Evolutionary conservation across 2,888 invertebrate genomes (phyloP).

Genomic region (Drosophila percnosoma): DNA sequence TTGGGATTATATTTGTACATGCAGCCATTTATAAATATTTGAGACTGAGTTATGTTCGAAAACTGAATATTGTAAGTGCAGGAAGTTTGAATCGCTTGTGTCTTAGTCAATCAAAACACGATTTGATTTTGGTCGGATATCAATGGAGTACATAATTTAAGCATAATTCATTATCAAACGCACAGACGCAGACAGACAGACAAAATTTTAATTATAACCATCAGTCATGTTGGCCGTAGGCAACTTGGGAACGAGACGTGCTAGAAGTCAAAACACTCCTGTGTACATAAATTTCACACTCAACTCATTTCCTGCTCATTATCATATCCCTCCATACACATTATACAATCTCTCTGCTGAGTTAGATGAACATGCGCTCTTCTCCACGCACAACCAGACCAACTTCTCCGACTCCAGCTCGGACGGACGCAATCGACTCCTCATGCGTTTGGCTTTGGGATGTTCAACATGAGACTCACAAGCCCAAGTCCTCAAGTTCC

Average conservation of each 20-base stretch:
- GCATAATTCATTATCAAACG: slow-evolving; percentile 47
- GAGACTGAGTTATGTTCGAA: slow-evolving; percentile 38
- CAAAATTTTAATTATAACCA: slow-evolving; percentile 69
- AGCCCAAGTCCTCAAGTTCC: slow-evolving; percentile 12
- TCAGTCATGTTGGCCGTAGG: slow-evolving; percentile 63
- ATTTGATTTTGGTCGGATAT: slow-evolving; percentile 45
- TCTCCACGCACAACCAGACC: slow-evolving; percentile 38
- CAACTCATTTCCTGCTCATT: slow-evolving; percentile 80
- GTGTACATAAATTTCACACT: slow-evolving; percentile 79
- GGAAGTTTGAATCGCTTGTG: slow-evolving; percentile 20
- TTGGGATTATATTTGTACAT: neutral
- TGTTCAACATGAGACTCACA: neutral
- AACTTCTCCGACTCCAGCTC: neutral
- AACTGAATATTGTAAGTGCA: neutral
- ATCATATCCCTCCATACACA: slow-evolving; percentile 63
- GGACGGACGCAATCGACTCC: slow-evolving; percentile 1
- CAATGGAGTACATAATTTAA: slow-evolving; percentile 53
- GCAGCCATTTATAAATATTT: neutral
- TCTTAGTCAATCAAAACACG: slow-evolving; percentile 54
- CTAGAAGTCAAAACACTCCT: slow-evolving; percentile 59
- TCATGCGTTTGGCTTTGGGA: slow-evolving; percentile 4
- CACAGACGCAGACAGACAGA: slow-evolving; percentile 12
- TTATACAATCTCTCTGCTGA: slow-evolving; percentile 48
- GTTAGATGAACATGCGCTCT: slow-evolving; percentile 63
- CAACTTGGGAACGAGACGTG: slow-evolving; percentile 14